phyloP scores from a whole-genome alignment of 2,888 invertebrate species.

The Dromius quadrimaculatus region DNA sequence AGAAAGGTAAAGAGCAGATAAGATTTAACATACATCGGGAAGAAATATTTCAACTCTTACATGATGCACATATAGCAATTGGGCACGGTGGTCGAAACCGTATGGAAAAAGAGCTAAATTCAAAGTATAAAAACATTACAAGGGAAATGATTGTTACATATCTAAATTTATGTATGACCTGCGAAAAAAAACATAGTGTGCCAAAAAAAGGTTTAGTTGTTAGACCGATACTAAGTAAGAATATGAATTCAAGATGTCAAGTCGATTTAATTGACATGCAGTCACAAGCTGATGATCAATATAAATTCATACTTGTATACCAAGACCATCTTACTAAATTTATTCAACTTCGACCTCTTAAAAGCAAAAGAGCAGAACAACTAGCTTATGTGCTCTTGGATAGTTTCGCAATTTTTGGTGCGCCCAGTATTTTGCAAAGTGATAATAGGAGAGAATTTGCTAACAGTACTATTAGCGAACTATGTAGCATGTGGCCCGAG shows the following conservation, averaged over 20 bases:
- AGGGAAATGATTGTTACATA: constrained; percentile 54
- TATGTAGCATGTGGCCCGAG: constrained; percentile 59
- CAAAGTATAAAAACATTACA: constrained; percentile 57
- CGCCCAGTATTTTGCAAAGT: constrained; percentile 61
- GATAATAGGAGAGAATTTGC: constrained; percentile 61
- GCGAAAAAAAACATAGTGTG: constrained; percentile 52
- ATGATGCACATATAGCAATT: constrained; percentile 56
- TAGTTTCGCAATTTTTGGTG: constrained; percentile 63
- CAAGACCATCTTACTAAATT: constrained; percentile 65
- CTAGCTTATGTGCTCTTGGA: constrained; percentile 61
- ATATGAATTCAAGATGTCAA: constrained; percentile 61
- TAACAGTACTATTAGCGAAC: constrained; percentile 57
- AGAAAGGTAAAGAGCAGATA: constrained; percentile 33
- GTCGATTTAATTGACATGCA: constrained; percentile 63
- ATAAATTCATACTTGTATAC: constrained; percentile 62
- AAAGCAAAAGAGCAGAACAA: constrained; percentile 60
- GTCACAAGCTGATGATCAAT: constrained; percentile 59
- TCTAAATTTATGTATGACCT: constrained; percentile 58
- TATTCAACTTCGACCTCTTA: constrained; percentile 60
- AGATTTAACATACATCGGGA: constrained; percentile 53
- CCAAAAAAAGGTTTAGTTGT: neutral
- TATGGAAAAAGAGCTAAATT: constrained; percentile 55
- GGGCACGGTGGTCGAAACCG: constrained; percentile 59
- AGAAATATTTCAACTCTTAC: constrained; percentile 56
- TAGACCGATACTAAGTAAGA: too few species aligned